Conservation (phyloP, 37 sponge, comb jelly and placozoan species). For the Bolinopsis microptera region DNA sequence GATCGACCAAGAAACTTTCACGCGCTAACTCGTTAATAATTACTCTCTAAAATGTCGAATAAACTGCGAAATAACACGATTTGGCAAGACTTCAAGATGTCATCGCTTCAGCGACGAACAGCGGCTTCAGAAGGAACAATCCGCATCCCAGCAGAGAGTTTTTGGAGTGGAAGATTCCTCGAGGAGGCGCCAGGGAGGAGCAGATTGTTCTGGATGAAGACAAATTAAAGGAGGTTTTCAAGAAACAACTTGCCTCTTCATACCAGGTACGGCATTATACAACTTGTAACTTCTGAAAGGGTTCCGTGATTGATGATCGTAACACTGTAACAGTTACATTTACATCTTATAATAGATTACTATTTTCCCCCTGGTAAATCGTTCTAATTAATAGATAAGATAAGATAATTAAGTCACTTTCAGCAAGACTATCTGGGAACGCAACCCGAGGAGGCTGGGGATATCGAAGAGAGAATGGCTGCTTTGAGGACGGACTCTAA, state of each 20-base stretch:
- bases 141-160: conserved; percentile 59
- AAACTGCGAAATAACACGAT: too few species aligned
- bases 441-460: conserved; percentile 11
- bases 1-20: neutral
- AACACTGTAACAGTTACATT: too few species aligned
- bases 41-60: neutral
- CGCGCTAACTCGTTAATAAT: neutral
- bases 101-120: conserved; percentile 35
- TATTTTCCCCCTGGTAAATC: too few species aligned
- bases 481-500: neutral
- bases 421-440: conserved; percentile 52
- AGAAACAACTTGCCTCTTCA: conserved; percentile 49
- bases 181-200: conserved; percentile 54
- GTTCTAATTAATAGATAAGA: too few species aligned
- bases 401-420: neutral
- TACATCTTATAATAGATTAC: too few species aligned
- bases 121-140: conserved; percentile 38
- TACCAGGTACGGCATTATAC: neutral
- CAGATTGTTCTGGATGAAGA: conserved; percentile 31
- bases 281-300: neutral
- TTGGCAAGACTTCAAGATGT: too few species aligned
- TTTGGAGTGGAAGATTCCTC: conserved; percentile 62
- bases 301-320: neutral
- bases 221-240: conserved; percentile 38
- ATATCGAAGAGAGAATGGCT: neutral